Conservation (phyloP, 2,113 vertebrate genomes). For the Artemisiospiza belli region DNA sequence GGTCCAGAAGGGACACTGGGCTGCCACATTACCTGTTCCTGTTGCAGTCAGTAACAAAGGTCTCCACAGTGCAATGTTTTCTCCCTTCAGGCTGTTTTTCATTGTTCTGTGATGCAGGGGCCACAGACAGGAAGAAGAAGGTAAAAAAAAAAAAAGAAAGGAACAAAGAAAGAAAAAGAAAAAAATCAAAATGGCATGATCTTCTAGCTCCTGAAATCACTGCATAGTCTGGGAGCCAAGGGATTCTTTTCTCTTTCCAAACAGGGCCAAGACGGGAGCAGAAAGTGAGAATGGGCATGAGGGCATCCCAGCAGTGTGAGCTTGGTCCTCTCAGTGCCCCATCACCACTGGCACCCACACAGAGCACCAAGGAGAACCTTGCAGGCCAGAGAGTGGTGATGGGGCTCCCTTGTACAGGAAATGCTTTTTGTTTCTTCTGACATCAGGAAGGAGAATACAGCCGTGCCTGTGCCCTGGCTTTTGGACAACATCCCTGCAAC, state of each 20-base stretch:
- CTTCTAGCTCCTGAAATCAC: neutral
- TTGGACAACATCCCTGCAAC: neutral
- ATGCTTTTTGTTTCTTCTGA: neutral
- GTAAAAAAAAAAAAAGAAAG: neutral
- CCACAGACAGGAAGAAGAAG: neutral
- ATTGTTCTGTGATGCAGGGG: neutral
- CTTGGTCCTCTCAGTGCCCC: neutral
- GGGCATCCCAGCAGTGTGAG: neutral
- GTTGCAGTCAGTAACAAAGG: neutral
- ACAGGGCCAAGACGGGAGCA: neutral
- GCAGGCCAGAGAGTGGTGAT: too few species aligned
- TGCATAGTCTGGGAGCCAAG: neutral
- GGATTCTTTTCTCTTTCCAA: neutral
- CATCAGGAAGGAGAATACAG: neutral
- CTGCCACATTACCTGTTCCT: neutral
- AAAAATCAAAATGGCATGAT: neutral
- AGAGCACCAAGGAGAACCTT: neutral
- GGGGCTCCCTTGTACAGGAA: neutral
- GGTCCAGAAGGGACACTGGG: neutral
- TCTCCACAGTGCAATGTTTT: neutral
- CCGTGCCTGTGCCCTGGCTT: neutral
- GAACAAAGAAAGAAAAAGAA: neutral
- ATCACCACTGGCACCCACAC: neutral
- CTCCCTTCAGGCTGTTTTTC: neutral
- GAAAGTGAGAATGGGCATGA: neutral